phyloP scores from a whole-genome alignment of 2,113 vertebrate species.

The Gnathonemus echidnorhynchus region DNA sequence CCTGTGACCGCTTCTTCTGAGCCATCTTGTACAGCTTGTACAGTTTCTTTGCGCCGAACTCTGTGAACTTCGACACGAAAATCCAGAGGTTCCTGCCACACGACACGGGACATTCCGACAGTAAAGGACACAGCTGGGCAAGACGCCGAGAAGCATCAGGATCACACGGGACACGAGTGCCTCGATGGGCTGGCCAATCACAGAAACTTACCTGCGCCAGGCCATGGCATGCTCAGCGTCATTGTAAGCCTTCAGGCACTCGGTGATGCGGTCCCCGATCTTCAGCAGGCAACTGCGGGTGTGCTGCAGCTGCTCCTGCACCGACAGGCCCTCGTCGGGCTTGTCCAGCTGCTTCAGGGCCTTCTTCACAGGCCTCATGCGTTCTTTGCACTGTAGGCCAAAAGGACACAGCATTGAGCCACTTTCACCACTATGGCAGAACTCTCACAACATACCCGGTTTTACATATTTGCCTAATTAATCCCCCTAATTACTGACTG shows the following conservation, averaged over 20 bases:
- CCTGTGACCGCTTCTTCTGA: conserved; percentile 89
- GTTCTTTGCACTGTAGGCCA: conserved; percentile 81
- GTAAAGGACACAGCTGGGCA: not conserved
- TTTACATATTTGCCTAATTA: not conserved
- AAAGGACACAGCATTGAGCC: not conserved
- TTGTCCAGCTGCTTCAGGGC: conserved; percentile 96
- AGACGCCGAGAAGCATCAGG: not conserved
- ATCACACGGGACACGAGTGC: not conserved
- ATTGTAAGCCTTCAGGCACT: conserved; percentile 91
- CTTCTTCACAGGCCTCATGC: conserved; percentile 96
- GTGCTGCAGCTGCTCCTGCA: conserved; percentile 94
- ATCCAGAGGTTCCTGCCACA: conserved; percentile 90
- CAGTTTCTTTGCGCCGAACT: conserved; percentile 92
- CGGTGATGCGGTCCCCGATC: conserved; percentile 93
- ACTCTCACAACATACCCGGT: not conserved
- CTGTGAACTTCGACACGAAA: conserved; percentile 98
- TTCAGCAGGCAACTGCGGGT: conserved; percentile 90
- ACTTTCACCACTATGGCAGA: not conserved
- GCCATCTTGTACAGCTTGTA: conserved; percentile 99
- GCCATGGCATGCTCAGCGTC: conserved; percentile 87
- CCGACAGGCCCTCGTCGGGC: conserved; percentile 83
- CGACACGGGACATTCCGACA: not conserved
- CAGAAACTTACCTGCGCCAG: conserved; percentile 75
- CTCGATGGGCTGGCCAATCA: not conserved
- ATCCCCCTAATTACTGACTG: not conserved